Evolutionary conservation across 2,888 invertebrate species (phyloP).

Genomic region (Schrankia costaestrigalis): DNA sequence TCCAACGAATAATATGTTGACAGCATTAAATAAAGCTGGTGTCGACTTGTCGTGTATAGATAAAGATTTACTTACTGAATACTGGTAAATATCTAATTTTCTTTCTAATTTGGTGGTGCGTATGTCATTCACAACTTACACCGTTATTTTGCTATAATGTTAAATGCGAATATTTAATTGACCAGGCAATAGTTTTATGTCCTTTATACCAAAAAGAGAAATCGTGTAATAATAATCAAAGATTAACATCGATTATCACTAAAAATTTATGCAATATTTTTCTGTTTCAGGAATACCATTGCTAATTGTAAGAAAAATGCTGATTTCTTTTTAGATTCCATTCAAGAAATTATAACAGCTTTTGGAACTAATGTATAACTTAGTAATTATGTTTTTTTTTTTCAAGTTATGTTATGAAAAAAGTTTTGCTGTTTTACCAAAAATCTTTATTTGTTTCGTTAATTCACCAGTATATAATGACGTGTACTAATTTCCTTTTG

Average conservation of each 20-base stretch:
- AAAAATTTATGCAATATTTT: too few species aligned
- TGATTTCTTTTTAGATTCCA: conserved; percentile 15
- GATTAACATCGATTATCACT: too few species aligned
- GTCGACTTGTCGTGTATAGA: conserved; percentile 25
- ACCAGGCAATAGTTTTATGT: too few species aligned
- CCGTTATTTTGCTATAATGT: not conserved
- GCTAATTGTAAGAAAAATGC: conserved; percentile 40
- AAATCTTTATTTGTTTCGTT: too few species aligned
- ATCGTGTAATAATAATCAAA: too few species aligned
- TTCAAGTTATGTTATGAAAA: not conserved
- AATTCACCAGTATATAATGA: too few species aligned
- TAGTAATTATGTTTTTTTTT: not conserved
- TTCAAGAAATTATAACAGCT: conserved; percentile 21
- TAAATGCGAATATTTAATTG: too few species aligned
- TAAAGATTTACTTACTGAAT: conserved; percentile 21
- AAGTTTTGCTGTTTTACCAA: not conserved
- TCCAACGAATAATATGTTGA: conserved; percentile 25
- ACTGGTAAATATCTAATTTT: conserved; percentile 31
- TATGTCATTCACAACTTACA: not conserved
- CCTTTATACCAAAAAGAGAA: too few species aligned
- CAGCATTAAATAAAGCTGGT: conserved; percentile 33
- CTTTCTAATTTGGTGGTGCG: not conserved
- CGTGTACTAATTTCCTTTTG: too few species aligned
- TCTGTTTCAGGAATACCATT: conserved; percentile 47
- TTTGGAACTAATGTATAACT: conserved; percentile 3